Evolutionary conservation across 2,797 vertebrate species (phyloP).

Genomic region (Brachymystax lenok): DNA sequence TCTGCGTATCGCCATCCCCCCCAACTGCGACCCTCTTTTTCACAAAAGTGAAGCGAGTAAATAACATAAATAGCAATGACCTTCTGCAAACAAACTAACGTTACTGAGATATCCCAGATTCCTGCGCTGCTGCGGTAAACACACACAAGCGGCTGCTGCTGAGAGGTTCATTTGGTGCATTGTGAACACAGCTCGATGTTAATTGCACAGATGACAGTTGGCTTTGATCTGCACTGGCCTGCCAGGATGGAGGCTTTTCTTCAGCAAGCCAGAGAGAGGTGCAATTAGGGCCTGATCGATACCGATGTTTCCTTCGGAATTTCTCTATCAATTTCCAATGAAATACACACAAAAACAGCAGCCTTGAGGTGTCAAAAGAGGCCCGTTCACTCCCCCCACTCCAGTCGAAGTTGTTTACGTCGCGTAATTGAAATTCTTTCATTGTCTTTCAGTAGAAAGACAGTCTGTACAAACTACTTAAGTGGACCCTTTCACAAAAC

Average conservation of each 20-base stretch:
- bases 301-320: slow-evolving; percentile 52
- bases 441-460: slow-evolving; percentile 34
- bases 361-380: slow-evolving; percentile 51
- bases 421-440: slow-evolving; percentile 45
- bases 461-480: slow-evolving; percentile 20
- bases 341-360: slow-evolving; percentile 40
- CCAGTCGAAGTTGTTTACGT: slow-evolving; percentile 16
- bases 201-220: slow-evolving; percentile 49
- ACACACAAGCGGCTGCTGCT: slow-evolving; percentile 10
- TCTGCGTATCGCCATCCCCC: not conserved
- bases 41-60: not conserved
- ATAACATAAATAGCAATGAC: not conserved
- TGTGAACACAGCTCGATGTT: slow-evolving; percentile 38
- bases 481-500: slow-evolving; percentile 20
- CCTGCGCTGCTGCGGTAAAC: slow-evolving; percentile 25
- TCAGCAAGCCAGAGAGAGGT: slow-evolving; percentile 21
- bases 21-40: not conserved
- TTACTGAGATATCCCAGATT: slow-evolving; percentile 18
- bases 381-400: not conserved
- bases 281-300: slow-evolving; percentile 62
- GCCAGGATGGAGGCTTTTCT: slow-evolving; percentile 52
- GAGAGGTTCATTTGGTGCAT: slow-evolving; percentile 25
- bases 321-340: slow-evolving; percentile 65
- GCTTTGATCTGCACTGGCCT: slow-evolving; percentile 50
- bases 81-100: not conserved